A percentile compares a stretch with the other conserved stretches of the same genome.
phyloP scores from a whole-genome alignment of 2,797 vertebrate species.

The Siniperca undulata region DNA sequence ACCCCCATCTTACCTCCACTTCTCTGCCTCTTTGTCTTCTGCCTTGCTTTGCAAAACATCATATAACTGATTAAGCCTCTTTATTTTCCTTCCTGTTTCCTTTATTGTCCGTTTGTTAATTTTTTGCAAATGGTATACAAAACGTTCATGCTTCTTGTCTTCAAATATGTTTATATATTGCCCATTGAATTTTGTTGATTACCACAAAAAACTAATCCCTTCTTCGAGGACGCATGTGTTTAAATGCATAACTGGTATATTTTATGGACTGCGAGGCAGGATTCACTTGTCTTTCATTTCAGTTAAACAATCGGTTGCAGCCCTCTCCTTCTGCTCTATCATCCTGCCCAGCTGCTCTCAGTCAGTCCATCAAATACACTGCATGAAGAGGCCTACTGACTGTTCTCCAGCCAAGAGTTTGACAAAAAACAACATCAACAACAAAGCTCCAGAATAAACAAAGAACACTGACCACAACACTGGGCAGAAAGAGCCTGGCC shows the following conservation, averaged over 20 bases:
- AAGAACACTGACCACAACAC: conserved; percentile 50
- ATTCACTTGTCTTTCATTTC: conserved; percentile 41
- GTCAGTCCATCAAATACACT: conserved; percentile 56
- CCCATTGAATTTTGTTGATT: conserved; percentile 19
- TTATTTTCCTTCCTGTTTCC: neutral
- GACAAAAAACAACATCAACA: conserved; percentile 56
- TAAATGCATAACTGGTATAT: conserved; percentile 15
- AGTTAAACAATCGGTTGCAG: conserved; percentile 33
- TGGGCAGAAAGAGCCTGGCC: conserved; percentile 28
- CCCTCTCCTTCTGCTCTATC: conserved; percentile 53
- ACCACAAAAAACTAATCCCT: conserved; percentile 3
- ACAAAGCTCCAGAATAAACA: conserved; percentile 64
- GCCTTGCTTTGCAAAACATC: conserved; percentile 18
- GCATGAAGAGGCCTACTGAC: conserved; percentile 51
- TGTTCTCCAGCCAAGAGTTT: conserved; percentile 63
- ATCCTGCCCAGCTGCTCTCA: conserved; percentile 59
- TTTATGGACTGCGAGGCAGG: conserved; percentile 27
- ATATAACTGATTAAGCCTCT: neutral
- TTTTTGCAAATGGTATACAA: neutral
- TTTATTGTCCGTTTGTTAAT: neutral
- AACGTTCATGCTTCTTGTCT: neutral
- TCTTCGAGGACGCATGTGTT: conserved; percentile 15
- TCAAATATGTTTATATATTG: neutral
- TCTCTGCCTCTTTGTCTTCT: conserved; percentile 10
- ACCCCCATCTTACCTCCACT: neutral